Conservation (phyloP, 2,113 vertebrate species). For the Cavia porcellus region DNA sequence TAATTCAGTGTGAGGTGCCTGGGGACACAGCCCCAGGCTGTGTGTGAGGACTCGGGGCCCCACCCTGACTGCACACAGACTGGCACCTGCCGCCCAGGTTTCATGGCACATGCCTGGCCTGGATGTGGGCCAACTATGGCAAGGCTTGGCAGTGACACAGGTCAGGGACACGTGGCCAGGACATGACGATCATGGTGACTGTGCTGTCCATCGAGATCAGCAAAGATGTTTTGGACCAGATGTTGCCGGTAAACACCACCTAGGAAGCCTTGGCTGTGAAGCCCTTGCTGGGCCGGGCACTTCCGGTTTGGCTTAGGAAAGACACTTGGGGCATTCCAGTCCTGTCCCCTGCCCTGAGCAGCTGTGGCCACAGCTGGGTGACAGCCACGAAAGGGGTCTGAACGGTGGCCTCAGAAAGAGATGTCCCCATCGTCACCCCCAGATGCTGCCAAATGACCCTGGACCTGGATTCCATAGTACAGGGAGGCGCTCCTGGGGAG, state of each 20-base stretch:
- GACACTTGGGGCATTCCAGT: neutral
- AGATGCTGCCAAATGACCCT: neutral
- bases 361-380: neutral
- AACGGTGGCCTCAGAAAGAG: neutral
- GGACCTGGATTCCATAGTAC: neutral
- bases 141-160: neutral
- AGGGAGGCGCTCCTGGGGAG: too few species aligned
- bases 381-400: neutral
- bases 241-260: rapidly evolving
- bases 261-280: neutral
- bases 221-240: neutral
- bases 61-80: neutral
- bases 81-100: neutral
- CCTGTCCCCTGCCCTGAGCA: neutral
- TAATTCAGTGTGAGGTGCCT: neutral
- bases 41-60: neutral
- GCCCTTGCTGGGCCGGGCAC: neutral
- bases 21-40: too few species aligned
- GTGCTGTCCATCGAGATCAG: neutral
- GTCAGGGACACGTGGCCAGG: neutral
- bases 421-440: neutral
- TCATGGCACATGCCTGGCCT: neutral
- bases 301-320: neutral
- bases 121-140: too few species aligned
- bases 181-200: neutral